Percentiles rank a stretch among this genome's conserved stretches.
Evolutionary conservation across 1,140 invertebrate genomes (phyloP).

Genomic region (Hydropsyche tenuis): DNA sequence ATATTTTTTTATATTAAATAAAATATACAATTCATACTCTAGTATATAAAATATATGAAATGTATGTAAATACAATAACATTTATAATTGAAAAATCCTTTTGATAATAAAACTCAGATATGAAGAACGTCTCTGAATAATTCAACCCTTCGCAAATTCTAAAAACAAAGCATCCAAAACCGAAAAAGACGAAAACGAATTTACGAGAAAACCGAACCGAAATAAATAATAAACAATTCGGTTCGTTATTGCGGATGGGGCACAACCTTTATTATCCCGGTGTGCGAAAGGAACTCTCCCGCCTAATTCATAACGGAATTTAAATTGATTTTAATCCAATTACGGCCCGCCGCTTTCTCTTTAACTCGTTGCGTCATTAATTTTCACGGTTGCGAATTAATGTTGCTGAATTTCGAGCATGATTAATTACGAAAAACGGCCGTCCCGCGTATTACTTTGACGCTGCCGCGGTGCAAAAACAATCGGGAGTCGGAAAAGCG

Average conservation of each 20-base stretch:
- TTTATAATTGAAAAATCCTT: too few species aligned
- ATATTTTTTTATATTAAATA: too few species aligned
- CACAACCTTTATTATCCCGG: background rate
- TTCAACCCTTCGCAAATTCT: too few species aligned
- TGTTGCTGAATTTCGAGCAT: slow-evolving; percentile 41
- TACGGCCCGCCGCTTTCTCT: slow-evolving; percentile 41
- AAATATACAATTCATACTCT: too few species aligned
- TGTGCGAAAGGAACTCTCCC: background rate
- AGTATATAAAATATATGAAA: too few species aligned
- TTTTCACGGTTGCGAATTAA: slow-evolving; percentile 43
- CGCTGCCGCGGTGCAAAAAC: background rate
- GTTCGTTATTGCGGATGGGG: background rate
- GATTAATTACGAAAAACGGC: slow-evolving; percentile 39
- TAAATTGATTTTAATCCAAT: slow-evolving; percentile 46
- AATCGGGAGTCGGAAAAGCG: background rate
- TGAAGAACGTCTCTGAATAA: too few species aligned
- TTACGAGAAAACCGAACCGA: too few species aligned
- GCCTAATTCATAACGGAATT: slow-evolving; percentile 40
- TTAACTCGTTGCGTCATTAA: slow-evolving; percentile 46
- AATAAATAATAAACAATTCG: too few species aligned
- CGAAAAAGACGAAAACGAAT: too few species aligned
- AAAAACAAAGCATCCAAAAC: too few species aligned
- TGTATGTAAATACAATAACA: too few species aligned
- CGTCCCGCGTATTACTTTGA: background rate
- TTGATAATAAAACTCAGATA: too few species aligned